phyloP scores from a whole-genome alignment of 2,888 invertebrate species.

The Azorinus chamasolen region DNA sequence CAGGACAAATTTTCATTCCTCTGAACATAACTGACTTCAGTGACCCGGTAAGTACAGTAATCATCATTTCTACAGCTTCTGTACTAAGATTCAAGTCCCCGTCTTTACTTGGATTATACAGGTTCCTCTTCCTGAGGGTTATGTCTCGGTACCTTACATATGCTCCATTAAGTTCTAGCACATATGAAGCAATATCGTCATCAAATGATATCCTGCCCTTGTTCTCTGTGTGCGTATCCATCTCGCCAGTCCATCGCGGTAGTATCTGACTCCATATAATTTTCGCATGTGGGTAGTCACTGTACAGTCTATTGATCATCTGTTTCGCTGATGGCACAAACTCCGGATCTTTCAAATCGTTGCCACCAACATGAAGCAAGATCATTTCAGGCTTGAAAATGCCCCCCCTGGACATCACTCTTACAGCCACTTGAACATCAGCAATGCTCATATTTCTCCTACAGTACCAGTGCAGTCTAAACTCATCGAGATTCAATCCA shows the following conservation, averaged over 20 bases:
- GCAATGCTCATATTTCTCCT: slow-evolving; percentile 7
- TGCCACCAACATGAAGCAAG: slow-evolving; percentile 51
- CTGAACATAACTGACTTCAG: slow-evolving; percentile 34
- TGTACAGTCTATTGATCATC: slow-evolving; percentile 17
- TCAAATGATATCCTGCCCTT: slow-evolving; percentile 21
- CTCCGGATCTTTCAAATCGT: slow-evolving; percentile 30
- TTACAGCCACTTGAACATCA: slow-evolving; percentile 17
- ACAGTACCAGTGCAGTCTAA: slow-evolving; percentile 30
- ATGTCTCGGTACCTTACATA: slow-evolving; percentile 45
- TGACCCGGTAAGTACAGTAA: slow-evolving; percentile 21
- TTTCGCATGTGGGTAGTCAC: slow-evolving; percentile 17
- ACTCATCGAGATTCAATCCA: slow-evolving; percentile 16
- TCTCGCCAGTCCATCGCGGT: slow-evolving; percentile 24
- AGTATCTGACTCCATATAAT: slow-evolving; percentile 53
- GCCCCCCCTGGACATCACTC: slow-evolving; percentile 1
- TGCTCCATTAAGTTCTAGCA: slow-evolving; percentile 34
- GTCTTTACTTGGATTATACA: slow-evolving; percentile 29
- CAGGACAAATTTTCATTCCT: slow-evolving; percentile 37
- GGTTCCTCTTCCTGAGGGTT: neutral
- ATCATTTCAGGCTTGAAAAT: slow-evolving; percentile 26
- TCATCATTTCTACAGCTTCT: slow-evolving; percentile 14
- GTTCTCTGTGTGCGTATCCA: slow-evolving; percentile 17
- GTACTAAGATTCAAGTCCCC: slow-evolving; percentile 27
- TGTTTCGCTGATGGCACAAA: slow-evolving; percentile 16
- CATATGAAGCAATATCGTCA: slow-evolving; percentile 33